Conservation (phyloP, 2,113 vertebrate species). For the Meriones unguiculatus region DNA sequence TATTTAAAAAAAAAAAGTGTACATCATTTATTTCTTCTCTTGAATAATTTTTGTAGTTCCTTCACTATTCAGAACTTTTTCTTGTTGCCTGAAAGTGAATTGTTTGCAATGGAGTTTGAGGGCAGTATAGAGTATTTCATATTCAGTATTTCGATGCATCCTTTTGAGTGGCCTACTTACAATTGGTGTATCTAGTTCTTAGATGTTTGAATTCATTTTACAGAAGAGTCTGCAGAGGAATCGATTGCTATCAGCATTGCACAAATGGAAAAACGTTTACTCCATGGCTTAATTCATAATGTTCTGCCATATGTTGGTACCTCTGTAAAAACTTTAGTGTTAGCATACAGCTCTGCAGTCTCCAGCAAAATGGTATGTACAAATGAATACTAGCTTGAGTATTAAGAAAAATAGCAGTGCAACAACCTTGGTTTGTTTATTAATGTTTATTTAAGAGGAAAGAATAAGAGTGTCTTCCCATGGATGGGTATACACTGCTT, state of each 20-base stretch:
- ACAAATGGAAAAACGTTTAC: slow-evolving; percentile 94
- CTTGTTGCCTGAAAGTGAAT: slow-evolving; percentile 14
- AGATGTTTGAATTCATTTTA: slow-evolving; percentile 74
- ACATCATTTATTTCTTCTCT: slow-evolving; percentile 44
- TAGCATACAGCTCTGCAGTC: slow-evolving; percentile 95
- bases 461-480: not conserved
- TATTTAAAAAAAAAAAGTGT: not conserved
- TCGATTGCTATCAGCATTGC: slow-evolving; percentile 91
- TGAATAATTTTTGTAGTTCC: not conserved
- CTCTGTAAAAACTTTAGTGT: slow-evolving; percentile 94
- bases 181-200: slow-evolving; percentile 58
- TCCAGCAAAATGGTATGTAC: slow-evolving; percentile 97
- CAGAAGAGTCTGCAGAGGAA: slow-evolving; percentile 91
- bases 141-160: slow-evolving; percentile 40
- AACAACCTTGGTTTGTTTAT: slow-evolving; percentile 42
- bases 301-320: slow-evolving; percentile 93
- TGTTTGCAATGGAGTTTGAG: slow-evolving; percentile 36
- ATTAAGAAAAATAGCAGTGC: slow-evolving; percentile 37
- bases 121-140: slow-evolving; percentile 31
- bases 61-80: slow-evolving; percentile 35
- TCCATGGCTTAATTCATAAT: slow-evolving; percentile 95
- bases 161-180: slow-evolving; percentile 45
- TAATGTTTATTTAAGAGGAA: not conserved
- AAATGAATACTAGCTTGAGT: slow-evolving; percentile 27
- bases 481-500: not conserved